Base-by-base conservation (phyloP, 2,888 invertebrate species). In the Pilophorus perplexus region DNA sequence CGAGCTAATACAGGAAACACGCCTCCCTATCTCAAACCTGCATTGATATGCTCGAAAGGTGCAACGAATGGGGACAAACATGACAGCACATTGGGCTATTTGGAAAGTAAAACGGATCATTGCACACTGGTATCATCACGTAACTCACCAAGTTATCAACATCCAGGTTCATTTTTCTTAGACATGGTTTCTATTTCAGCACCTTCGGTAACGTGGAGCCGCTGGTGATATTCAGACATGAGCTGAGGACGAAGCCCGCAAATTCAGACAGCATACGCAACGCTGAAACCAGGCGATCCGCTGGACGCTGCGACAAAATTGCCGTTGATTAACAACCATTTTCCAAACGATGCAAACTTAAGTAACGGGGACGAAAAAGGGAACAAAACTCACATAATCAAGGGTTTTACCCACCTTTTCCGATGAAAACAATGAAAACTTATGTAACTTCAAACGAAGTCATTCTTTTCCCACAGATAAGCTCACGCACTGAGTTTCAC, bases 81-180 rank as follows among this genome's bases (percentile, higher is more conserved):
- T n/a, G n/a, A n/a, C n/a, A n/a, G n/a, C n/a, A n/a, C n/a, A n/a
- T n/a, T n/a, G n/a, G n/a, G n/a, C n/a, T n/a, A n/a, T n/a, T n/a
- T n/a, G n/a, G n/a, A n/a, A n/a, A n/a, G n/a, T n/a, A n/a, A n/a
- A n/a, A n/a, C n/a, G n/a, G n/a, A n/a, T n/a, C n/a, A n/a, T n/a
- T n/a, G n/a, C n/a, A n/a, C n/a, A n/a, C n/a, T n/a, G n/a, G n/a
- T n/a, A n/a, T n/a, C n/a, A n/a, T n/a, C n/a, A n/a, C n/a, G 28
- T 1, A 55, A 70, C 71, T 71, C 64, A 73, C 73, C 71, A 71
- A 69, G 64, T 69, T 72, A 68, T 73, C 72, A 64, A 68, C 72
- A 73, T 73, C 73, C 62, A 73, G 64, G 70, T 72, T 73, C 73
- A 73, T 73, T 54, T 68, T 72, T 70, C 57, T 59, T 60, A 67